Evolutionary conservation across 2,797 vertebrate species (phyloP).

Genomic region (Sebastes steindachneri): DNA sequence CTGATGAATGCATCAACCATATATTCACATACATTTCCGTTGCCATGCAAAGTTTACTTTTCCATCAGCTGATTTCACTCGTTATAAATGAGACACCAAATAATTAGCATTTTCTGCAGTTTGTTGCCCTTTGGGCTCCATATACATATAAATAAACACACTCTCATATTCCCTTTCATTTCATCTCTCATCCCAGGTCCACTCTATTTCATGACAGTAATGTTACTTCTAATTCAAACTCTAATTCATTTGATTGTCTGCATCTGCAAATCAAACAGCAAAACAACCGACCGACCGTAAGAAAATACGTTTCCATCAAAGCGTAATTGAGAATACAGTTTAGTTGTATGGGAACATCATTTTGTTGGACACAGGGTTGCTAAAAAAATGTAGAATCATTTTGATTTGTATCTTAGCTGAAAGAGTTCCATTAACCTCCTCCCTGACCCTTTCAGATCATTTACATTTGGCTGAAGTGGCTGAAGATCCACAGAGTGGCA

Average conservation of each 20-base stretch:
- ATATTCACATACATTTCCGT: not conserved
- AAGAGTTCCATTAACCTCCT: not conserved
- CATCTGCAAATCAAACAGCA: not conserved
- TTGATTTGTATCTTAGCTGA: not conserved
- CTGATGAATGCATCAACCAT: not conserved
- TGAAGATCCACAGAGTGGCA: not conserved
- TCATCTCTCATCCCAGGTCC: not conserved
- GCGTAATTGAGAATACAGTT: not conserved
- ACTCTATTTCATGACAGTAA: not conserved
- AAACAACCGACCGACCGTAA: not conserved
- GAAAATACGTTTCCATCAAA: not conserved
- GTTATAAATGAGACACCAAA: not conserved
- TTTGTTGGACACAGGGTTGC: accelerated
- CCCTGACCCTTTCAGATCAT: not conserved
- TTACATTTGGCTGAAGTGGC: not conserved
- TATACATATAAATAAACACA: not conserved
- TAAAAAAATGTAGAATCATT: not conserved
- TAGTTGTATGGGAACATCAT: not conserved
- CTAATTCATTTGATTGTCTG: not conserved
- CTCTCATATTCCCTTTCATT: not conserved
- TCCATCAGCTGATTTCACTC: not conserved
- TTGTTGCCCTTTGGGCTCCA: not conserved
- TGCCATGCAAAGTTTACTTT: not conserved
- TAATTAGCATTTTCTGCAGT: not conserved
- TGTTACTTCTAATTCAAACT: not conserved